Evolutionary conservation across 2,113 vertebrate genomes (phyloP).

Genomic region (Microcebus tavaratra): DNA sequence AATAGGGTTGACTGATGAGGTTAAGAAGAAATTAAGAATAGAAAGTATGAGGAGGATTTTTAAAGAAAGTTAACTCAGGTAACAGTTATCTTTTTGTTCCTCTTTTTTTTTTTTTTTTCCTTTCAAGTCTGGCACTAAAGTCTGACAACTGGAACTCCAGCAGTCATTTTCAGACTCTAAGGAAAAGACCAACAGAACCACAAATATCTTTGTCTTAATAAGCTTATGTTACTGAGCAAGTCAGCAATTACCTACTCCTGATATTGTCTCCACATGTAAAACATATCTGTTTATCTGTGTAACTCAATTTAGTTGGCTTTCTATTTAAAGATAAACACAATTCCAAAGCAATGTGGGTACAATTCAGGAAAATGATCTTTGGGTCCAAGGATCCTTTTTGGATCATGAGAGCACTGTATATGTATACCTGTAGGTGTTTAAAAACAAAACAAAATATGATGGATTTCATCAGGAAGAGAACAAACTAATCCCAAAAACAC

Average conservation of each 20-base stretch:
- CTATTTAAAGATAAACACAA: background rate
- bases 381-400: background rate
- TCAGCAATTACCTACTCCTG: background rate
- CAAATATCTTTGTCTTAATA: background rate
- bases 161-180: background rate
- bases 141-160: background rate
- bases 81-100: background rate
- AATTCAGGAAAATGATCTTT: background rate
- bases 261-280: background rate
- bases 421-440: background rate
- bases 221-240: background rate
- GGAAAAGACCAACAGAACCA: background rate
- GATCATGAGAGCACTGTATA: background rate
- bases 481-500: background rate
- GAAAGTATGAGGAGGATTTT: background rate
- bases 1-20: background rate
- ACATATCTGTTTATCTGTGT: background rate
- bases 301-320: background rate
- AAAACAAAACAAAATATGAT: background rate
- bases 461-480: background rate
- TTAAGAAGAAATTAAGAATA: background rate
- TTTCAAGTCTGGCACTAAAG: background rate
- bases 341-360: background rate
- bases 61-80: background rate
- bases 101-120: background rate